Percentiles rank a stretch among this genome's conserved stretches.
phyloP scores from a whole-genome alignment of 1,140 invertebrate genomes.

The Eueides isabella region DNA sequence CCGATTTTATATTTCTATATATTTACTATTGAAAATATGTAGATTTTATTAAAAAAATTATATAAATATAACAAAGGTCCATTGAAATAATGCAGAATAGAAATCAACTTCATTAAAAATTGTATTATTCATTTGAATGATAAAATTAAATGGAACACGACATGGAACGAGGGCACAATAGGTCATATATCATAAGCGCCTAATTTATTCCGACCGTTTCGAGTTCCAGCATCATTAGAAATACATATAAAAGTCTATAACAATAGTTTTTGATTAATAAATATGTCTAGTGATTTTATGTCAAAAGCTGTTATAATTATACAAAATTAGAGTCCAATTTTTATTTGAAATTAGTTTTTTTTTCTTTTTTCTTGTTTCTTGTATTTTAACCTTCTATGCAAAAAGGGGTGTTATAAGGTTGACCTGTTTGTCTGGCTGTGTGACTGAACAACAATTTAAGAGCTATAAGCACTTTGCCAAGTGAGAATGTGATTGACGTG shows the following conservation, averaged over 20 bases:
- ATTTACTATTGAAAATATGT: neutral
- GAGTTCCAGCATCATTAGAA: conserved; percentile 11
- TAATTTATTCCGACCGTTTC: conserved; percentile 43
- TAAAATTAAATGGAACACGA: neutral
- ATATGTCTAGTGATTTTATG: neutral
- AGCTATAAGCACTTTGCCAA: too few relatives aligned
- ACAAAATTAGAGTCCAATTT: neutral
- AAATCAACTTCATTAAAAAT: conserved; percentile 4
- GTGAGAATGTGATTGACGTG: too few relatives aligned
- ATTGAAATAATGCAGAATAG: conserved; percentile 14
- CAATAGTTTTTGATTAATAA: conserved; percentile 6
- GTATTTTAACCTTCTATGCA: too few relatives aligned
- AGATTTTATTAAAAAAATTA: neutral
- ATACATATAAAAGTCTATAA: conserved; percentile 6
- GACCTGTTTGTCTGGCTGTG: too few relatives aligned
- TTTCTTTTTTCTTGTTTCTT: neutral
- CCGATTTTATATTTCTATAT: too few relatives aligned
- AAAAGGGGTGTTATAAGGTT: too few relatives aligned
- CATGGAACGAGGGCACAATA: conserved; percentile 34
- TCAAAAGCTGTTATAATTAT: neutral
- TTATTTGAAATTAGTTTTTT: neutral
- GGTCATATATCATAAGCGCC: conserved; percentile 40
- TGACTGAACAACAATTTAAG: too few relatives aligned
- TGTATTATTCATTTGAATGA: neutral
- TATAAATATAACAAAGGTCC: neutral